These are phyloP conservation scores for Spodoptera frugiperda DNA, from an alignment of 1,140 invertebrate species.

Conservation along the genomic window DNA sequence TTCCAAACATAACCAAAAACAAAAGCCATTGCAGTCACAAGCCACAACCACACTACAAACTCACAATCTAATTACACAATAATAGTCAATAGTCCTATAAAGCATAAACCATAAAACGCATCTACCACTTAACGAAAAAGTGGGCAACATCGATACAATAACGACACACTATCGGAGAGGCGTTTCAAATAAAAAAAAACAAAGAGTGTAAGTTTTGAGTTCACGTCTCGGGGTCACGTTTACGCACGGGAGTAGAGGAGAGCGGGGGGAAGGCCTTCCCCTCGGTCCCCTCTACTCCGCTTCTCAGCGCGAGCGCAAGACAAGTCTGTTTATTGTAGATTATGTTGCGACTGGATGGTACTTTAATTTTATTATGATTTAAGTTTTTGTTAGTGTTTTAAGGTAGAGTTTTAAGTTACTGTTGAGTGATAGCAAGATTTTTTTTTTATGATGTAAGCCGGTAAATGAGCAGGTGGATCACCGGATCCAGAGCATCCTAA, in stretches of 20 bases:
- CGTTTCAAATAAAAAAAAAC: constrained; percentile 63
- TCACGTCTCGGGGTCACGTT: constrained; percentile 79
- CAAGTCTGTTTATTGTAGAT: constrained; percentile 58
- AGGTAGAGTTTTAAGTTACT: no score
- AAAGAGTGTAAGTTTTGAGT: constrained; percentile 66
- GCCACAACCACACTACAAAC: background rate
- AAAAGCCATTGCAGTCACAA: background rate
- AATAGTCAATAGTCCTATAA: background rate
- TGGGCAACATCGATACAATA: constrained; percentile 49
- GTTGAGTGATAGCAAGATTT: no score
- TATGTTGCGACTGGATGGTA: constrained; percentile 50
- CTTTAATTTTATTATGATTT: background rate
- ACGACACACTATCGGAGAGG: constrained; percentile 56
- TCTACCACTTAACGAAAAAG: background rate
- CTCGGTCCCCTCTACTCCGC: no score
- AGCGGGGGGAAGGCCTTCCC: no score
- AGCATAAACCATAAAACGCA: background rate
- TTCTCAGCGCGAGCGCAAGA: constrained; percentile 64
- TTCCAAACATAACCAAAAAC: no score
- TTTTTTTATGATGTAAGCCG: no score
- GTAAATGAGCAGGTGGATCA: no score
- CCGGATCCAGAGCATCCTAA: no score
- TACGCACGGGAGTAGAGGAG: constrained; percentile 79
- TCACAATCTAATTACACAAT: background rate
- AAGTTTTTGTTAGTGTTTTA: no score